A percentile compares a stretch with the other conserved stretches of the same genome.
phyloP scores from a whole-genome alignment of 2,888 invertebrate species.

The Deilephila porcellus region DNA sequence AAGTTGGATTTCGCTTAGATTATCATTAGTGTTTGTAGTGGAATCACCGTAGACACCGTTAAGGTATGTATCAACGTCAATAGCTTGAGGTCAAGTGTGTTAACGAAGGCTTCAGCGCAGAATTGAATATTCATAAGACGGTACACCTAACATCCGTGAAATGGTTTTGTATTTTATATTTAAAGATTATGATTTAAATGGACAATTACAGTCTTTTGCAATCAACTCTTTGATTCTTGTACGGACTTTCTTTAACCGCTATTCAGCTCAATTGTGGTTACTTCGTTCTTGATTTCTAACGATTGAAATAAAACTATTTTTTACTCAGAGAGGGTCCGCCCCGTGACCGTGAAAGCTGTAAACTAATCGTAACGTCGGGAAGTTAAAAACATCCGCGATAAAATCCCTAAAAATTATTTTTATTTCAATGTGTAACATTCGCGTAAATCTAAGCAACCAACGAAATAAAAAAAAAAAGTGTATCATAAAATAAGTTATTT shows the following conservation, averaged over 20 bases:
- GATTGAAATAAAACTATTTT: neutral
- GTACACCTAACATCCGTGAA: conserved; percentile 57
- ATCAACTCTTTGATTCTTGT: conserved; percentile 5
- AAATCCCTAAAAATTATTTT: too few relatives aligned
- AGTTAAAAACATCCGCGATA: too few relatives aligned
- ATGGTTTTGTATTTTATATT: conserved; percentile 46
- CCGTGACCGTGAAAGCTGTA: too few relatives aligned
- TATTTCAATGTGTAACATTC: too few relatives aligned
- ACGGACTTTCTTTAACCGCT: neutral
- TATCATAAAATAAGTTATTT: neutral
- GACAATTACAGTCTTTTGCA: conserved; percentile 12
- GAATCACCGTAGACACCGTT: conserved; percentile 54
- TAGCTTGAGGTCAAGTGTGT: conserved; percentile 56
- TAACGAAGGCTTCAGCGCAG: conserved; percentile 60
- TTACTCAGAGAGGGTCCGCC: too few relatives aligned
- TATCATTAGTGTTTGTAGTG: conserved; percentile 36
- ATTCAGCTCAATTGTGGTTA: neutral
- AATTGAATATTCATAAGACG: conserved; percentile 55
- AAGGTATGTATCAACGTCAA: conserved; percentile 64
- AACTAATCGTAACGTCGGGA: too few relatives aligned
- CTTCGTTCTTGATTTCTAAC: neutral
- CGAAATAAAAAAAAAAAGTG: neutral
- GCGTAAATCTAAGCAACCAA: too few relatives aligned
- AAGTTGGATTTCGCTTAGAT: conserved; percentile 12
- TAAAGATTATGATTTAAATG: conserved; percentile 31